A percentile compares a stretch with the other conserved stretches of the same genome.
Conservation (phyloP, 2,113 vertebrate species). For the Neodon shergylaensis region DNA sequence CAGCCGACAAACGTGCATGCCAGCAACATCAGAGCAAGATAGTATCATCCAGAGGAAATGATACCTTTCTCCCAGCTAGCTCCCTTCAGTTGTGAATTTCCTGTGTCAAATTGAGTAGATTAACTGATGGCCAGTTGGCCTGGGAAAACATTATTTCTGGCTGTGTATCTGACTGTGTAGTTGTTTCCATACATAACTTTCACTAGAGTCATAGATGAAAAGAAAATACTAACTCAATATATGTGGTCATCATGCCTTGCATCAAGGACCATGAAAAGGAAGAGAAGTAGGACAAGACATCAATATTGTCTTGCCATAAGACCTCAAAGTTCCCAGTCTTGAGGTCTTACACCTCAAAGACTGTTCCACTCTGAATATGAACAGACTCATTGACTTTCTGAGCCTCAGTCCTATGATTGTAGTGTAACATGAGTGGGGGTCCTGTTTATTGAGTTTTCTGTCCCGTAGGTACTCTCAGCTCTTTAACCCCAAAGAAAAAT, state of each 20-base stretch:
- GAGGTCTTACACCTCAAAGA: accelerated
- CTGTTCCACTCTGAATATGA: not conserved
- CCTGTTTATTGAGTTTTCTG: too few relatives aligned
- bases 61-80: not conserved
- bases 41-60: not conserved
- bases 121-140: too few relatives aligned
- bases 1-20: not conserved
- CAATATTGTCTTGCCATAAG: not conserved
- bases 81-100: accelerated
- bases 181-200: not conserved
- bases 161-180: not conserved
- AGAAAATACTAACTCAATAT: not conserved
- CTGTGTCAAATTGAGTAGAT: too few relatives aligned
- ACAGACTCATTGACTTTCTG: too few relatives aligned
- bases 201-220: not conserved
- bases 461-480: accelerated
- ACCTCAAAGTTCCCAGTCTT: not conserved
- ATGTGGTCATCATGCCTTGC: not conserved
- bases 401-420: too few relatives aligned
- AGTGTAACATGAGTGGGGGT: too few relatives aligned
- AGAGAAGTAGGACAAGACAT: too few relatives aligned
- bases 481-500: too few relatives aligned
- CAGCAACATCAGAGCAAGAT: not conserved
- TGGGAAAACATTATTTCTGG: not conserved
- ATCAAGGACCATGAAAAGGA: not conserved